Evolutionary conservation across 64 coral and sea anemone genomes (phyloP), one percentile per base, ranked within the genome.

Genomic region (Astreopora myriophthalma): DNA sequence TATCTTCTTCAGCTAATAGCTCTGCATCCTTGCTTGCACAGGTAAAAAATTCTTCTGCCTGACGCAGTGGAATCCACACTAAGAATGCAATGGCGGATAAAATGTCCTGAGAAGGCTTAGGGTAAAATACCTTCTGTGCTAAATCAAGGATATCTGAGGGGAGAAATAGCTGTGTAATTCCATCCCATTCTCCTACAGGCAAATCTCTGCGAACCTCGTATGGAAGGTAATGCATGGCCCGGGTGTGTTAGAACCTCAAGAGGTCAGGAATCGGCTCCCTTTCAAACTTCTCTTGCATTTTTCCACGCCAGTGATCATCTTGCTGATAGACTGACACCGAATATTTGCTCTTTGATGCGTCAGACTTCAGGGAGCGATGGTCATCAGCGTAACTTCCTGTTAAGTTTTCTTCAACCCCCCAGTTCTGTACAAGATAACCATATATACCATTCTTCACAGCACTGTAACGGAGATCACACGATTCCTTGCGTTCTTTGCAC

Each of bases 101-200:
- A 1, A 1, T 12, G 16, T 39, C 62, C 14, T 70, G 2, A 34
- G 92, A 17, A 24, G 78, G 86, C 20, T 20, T 75, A 23, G 33
- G 85, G 17, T 13, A 61, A 29, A 71, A 5, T 11, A 60, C 76
- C 83, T 31, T 94, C 12, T 84, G 88, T 12, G 85, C 88, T 8
- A 69, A 30, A 33, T 94, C 48, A 2, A 94, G 67, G 42, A 94
- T 48, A 14, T 72, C 79, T 65, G 88, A 85, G 10, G 85, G 91
- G 6, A 84, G 19, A 37, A 75, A 92, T 4, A 92, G 19, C 12
- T 16, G 68, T 48, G 79, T 78, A 11, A 33, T 74, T 19, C 69
- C 44, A 71, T 91, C 89, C 89, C 89, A 83, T 19, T 75, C 38
- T 2, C 89, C 89, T 22, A 11, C 17, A 6, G 75, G 37, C 17